Evolutionary conservation across 2,888 invertebrate genomes (phyloP).

Genomic region (Lamproptera curius): DNA sequence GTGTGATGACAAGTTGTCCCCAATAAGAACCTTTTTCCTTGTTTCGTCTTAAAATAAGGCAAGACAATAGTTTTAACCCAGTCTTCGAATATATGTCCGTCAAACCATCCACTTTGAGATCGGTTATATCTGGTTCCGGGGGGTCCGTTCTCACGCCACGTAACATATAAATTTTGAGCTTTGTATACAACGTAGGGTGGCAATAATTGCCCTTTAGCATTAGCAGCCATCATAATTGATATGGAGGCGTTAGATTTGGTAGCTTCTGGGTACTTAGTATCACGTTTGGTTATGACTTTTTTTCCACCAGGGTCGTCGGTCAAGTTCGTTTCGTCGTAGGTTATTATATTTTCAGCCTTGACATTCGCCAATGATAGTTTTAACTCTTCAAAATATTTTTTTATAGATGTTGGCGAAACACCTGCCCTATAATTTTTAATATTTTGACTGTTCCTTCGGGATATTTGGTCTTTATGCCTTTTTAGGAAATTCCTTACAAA

Average conservation of each 20-base stretch:
- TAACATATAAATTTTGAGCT: background rate
- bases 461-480: conserved; percentile 18
- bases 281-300: background rate
- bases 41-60: background rate
- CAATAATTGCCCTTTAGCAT: background rate
- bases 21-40: background rate
- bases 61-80: background rate
- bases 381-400: conserved; percentile 19
- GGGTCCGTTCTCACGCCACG: background rate
- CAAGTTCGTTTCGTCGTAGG: conserved; percentile 1
- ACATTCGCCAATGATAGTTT: conserved; percentile 7
- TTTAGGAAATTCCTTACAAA: conserved; percentile 21
- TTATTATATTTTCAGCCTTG: background rate
- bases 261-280: background rate
- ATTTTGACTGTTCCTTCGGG: conserved; percentile 20
- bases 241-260: background rate
- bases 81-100: background rate
- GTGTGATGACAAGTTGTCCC: background rate
- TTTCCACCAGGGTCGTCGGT: background rate
- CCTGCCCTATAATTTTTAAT: conserved; percentile 22
- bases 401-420: conserved; percentile 17
- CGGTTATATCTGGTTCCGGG: background rate
- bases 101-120: background rate
- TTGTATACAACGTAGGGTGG: background rate
- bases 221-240: background rate